These are phyloP conservation scores for Bothrops jararaca DNA, from an alignment of 2,113 vertebrate species.

Conservation along the genomic window DNA sequence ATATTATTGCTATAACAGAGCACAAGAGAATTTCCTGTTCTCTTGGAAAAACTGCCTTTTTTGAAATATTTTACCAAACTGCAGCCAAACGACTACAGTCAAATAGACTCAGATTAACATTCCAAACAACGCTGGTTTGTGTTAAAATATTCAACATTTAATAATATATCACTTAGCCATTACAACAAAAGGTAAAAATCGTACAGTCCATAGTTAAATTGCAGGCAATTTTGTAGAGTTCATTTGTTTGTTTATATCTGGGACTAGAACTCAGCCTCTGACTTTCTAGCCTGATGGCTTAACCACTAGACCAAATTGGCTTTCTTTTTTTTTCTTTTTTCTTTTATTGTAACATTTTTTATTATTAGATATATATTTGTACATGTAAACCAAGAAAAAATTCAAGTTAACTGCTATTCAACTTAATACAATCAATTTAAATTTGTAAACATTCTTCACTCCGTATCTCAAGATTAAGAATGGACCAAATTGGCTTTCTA, in stretches of 20 bases:
- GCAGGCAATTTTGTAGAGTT: neutral
- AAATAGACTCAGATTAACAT: neutral
- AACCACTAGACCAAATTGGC: neutral
- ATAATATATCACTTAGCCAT: neutral
- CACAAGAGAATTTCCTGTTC: conserved; percentile 7
- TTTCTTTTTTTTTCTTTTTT: no score
- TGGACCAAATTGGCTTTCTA: neutral
- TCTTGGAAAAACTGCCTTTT: neutral
- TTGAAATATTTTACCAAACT: neutral
- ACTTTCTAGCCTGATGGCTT: no score
- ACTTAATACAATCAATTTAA: no score
- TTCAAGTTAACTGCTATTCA: no score
- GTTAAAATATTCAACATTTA: neutral
- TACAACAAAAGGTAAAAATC: neutral
- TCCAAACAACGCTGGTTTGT: neutral
- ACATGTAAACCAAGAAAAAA: no score
- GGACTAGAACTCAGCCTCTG: neutral
- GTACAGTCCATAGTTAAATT: neutral
- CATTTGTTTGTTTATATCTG: neutral
- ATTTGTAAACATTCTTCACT: no score
- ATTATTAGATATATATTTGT: no score
- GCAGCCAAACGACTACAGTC: neutral
- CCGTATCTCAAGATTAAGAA: no score
- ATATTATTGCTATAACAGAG: conserved; percentile 21
- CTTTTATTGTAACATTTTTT: no score